Conservation (phyloP, 2,797 vertebrate species). For the Megalops cyprinoides region DNA sequence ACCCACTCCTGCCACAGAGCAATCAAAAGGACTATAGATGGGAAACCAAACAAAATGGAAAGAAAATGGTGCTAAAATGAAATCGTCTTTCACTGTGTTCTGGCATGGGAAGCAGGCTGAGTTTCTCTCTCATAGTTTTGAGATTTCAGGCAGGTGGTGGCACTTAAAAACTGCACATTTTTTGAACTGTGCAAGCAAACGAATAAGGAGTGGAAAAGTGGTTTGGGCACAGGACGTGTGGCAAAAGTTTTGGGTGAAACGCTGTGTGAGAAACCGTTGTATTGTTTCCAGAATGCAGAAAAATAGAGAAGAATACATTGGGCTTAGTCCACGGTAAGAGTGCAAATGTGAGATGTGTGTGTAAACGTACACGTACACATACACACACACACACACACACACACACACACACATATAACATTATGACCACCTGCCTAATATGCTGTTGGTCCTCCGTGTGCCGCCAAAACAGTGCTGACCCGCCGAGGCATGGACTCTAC, state of each 20-base stretch:
- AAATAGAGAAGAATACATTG: background rate
- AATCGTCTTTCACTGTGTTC: slow-evolving; percentile 55
- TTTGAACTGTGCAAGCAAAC: background rate
- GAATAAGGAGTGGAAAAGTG: background rate
- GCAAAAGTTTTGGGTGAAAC: background rate
- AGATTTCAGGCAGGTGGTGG: too few relatives aligned
- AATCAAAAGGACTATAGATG: slow-evolving; percentile 1
- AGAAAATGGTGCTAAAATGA: slow-evolving; percentile 55
- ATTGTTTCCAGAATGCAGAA: background rate
- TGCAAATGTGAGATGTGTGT: background rate
- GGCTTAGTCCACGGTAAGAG: background rate
- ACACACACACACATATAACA: too few relatives aligned
- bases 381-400: too few relatives aligned
- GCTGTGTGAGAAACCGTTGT: background rate
- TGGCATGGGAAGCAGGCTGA: background rate
- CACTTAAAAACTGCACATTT: background rate
- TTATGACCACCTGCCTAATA: too few relatives aligned
- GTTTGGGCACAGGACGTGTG: background rate
- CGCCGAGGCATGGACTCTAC: too few relatives aligned
- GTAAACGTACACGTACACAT: too few relatives aligned
- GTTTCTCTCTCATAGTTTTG: too few relatives aligned
- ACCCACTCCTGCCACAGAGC: background rate
- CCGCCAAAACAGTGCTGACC: too few relatives aligned
- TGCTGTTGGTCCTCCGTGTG: too few relatives aligned
- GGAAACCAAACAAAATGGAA: slow-evolving; percentile 44